These are phyloP conservation scores for Emys orbicularis DNA, from an alignment of 2,797 vertebrate genomes.

Conservation along the genomic window DNA sequence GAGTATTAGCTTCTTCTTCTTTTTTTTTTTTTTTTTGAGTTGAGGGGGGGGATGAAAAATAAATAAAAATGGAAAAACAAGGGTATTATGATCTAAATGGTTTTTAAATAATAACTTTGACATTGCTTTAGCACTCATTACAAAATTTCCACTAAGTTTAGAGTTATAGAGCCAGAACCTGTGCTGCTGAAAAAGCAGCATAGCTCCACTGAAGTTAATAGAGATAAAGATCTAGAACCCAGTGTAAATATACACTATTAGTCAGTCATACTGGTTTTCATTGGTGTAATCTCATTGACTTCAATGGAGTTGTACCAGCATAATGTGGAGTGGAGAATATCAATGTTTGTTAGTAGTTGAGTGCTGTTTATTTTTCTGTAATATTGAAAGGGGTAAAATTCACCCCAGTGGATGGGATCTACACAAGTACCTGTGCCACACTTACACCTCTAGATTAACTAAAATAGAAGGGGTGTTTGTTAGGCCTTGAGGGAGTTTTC, in stretches of 20 bases:
- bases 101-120: slow-evolving; percentile 48
- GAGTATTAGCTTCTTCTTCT: slow-evolving; percentile 63
- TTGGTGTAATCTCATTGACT: neutral
- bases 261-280: neutral
- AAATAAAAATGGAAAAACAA: slow-evolving; percentile 45
- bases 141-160: neutral
- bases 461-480: neutral
- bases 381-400: neutral
- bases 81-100: slow-evolving; percentile 35
- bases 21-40: neutral
- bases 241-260: neutral
- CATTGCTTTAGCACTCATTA: slow-evolving; percentile 49
- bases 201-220: neutral
- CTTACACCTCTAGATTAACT: neutral
- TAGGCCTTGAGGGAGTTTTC: neutral
- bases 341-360: neutral
- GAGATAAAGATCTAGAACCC: neutral
- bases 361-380: neutral
- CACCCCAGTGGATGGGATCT: neutral
- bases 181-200: neutral
- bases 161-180: neutral
- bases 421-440: neutral
- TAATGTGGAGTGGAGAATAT: neutral
- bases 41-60: slow-evolving; percentile 32
- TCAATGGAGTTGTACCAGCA: neutral